Conservation (phyloP, 2,113 vertebrate species). For the Pseudois nayaur region DNA sequence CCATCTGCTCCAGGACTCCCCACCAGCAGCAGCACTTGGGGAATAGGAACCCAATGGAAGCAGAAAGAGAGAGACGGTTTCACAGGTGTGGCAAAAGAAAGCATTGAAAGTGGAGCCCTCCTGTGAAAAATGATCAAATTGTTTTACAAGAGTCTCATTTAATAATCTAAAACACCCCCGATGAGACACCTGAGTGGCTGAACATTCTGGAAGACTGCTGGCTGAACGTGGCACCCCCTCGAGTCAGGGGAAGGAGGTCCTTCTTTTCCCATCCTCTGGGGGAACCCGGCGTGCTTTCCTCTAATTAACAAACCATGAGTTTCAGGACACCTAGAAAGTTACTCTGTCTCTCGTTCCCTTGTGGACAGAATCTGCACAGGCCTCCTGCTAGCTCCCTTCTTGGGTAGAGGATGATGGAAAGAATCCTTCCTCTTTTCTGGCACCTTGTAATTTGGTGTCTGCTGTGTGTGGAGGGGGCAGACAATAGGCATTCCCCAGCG, state of each 20-base stretch:
- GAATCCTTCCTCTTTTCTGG: slow-evolving; percentile 17
- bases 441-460: not conserved
- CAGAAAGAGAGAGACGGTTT: not conserved
- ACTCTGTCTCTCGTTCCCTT: not conserved
- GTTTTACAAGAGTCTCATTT: slow-evolving; percentile 69
- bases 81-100: not conserved
- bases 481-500: slow-evolving; percentile 8
- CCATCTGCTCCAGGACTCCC: not conserved
- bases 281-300: slow-evolving; percentile 40
- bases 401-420: not conserved
- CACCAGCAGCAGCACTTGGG: not conserved
- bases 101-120: slow-evolving; percentile 1
- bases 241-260: slow-evolving; percentile 57
- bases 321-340: slow-evolving; percentile 72
- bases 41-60: not conserved
- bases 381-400: slow-evolving; percentile 21
- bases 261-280: slow-evolving; percentile 32
- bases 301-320: slow-evolving; percentile 75
- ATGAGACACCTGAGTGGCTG: slow-evolving; percentile 70
- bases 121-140: slow-evolving; percentile 67
- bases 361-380: slow-evolving; percentile 4
- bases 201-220: slow-evolving; percentile 68
- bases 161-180: slow-evolving; percentile 76
- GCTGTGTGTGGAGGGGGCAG: slow-evolving; percentile 4
- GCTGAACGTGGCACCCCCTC: slow-evolving; percentile 66